Evolutionary conservation across 1,140 invertebrate genomes (phyloP), one percentile per base, ranked within the genome.

Genomic region (Venustaconcha ellipsiformis): DNA sequence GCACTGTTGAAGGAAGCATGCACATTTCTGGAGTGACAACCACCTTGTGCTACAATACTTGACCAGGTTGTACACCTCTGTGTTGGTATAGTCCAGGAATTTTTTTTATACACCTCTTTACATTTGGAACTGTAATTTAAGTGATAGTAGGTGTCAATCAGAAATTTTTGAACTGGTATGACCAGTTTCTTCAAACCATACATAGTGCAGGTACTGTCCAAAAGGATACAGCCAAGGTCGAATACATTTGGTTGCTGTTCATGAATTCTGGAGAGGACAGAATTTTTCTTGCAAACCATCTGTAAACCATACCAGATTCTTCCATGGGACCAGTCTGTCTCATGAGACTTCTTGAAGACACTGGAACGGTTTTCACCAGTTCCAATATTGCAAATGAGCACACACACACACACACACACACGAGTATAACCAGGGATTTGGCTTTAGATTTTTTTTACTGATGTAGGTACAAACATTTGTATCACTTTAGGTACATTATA

Each of bases 61-160:
- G 18, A 81, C 4, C 20, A 83, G 74, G 69, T 80, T 81, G 20
- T 64, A 13, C 60, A 62, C 23, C 30, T 82, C 75, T 6, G 72
- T 26, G 14, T 70, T 69, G 67, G 57, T 72, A 30, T 68, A 74
- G 60, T 63, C 68, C 55, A 74, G 80, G 55, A 81, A 73, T 57
- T 64, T 58, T 64, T 58, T 37, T 70, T 72, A 48, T 77, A 72
- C 2, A 58, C 18, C 23, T 77, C 67, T 60, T 63, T 60, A n/a
- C 78, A 11, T 18, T 78, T 77, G 56, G 74, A 56, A 69, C 80
- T 81, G n/a, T 72, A 30, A 17, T 62, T 48, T 26, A 75, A 75
- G 56, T 71, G 74, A 26, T 26, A 71, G 57, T 64, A 65, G 6
- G 71, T 71, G 20, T 76, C 74, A 8, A 64, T 57, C 8, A 76